phyloP scores from a whole-genome alignment of 2,888 invertebrate genomes.

The Halocaridina rubra region DNA sequence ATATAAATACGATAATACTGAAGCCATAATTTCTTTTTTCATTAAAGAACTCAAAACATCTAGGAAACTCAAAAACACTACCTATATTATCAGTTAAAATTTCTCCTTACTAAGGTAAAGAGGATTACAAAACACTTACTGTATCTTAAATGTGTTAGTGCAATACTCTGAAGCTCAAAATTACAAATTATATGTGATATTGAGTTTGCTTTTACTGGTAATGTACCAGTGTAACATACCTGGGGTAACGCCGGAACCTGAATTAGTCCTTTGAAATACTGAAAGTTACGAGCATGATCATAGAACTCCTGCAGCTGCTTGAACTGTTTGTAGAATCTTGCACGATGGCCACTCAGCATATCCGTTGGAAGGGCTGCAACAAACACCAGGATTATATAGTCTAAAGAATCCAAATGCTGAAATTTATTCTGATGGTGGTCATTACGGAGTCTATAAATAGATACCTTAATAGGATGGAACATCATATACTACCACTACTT shows the following conservation, averaged over 20 bases:
- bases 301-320: constrained; percentile 90
- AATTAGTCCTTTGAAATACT: constrained; percentile 96
- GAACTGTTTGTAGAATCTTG: constrained; percentile 91
- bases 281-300: constrained; percentile 89
- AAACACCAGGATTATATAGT: no score
- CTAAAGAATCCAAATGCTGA: no score
- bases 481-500: no score
- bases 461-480: no score
- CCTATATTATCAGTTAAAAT: not conserved
- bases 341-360: constrained; percentile 87
- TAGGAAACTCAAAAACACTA: not conserved
- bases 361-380: constrained; percentile 84
- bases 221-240: no score
- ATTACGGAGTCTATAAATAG: no score
- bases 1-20: constrained; percentile 12
- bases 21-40: not conserved
- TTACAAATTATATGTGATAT: not conserved
- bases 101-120: not conserved
- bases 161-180: no score
- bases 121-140: not conserved
- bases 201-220: not conserved
- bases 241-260: constrained; percentile 92
- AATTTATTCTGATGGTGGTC: no score
- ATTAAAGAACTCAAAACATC: not conserved
- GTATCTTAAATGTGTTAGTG: not conserved